Evolutionary conservation across 2,797 vertebrate genomes (phyloP).

Genomic region (Macropus fuliginosus): DNA sequence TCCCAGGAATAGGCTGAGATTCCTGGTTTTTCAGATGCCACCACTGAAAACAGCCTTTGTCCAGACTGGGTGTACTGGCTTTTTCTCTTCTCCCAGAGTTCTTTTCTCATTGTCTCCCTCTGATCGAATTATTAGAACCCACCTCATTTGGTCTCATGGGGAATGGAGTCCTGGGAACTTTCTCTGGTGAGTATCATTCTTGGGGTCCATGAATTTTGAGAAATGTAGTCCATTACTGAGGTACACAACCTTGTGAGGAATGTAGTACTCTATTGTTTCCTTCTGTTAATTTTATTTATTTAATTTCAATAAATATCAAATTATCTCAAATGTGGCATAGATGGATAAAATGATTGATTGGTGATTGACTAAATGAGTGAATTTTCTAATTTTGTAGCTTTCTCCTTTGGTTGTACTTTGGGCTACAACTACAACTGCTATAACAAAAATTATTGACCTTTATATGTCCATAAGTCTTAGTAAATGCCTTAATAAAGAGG

Average conservation of each 20-base stretch:
- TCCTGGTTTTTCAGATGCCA: neutral
- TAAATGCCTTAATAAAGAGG: neutral
- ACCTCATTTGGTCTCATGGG: neutral
- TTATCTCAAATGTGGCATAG: neutral
- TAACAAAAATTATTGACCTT: neutral
- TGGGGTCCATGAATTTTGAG: neutral
- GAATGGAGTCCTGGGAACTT: neutral
- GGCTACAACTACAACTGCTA: neutral
- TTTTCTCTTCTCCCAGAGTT: neutral
- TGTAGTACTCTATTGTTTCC: neutral
- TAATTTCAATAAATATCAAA: neutral
- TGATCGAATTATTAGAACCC: neutral
- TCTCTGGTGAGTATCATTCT: neutral
- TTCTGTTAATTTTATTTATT: neutral
- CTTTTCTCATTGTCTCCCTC: neutral
- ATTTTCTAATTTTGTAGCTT: neutral
- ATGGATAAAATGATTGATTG: neutral
- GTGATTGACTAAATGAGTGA: neutral
- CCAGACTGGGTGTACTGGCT: neutral
- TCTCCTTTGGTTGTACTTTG: neutral
- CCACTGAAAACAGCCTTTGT: neutral
- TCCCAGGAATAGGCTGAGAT: neutral
- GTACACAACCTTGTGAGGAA: neutral
- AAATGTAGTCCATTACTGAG: neutral
- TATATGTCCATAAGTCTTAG: neutral